These are phyloP conservation scores for Theropithecus gelada DNA, from an alignment of 2,113 vertebrate species.

Conservation along the genomic window DNA sequence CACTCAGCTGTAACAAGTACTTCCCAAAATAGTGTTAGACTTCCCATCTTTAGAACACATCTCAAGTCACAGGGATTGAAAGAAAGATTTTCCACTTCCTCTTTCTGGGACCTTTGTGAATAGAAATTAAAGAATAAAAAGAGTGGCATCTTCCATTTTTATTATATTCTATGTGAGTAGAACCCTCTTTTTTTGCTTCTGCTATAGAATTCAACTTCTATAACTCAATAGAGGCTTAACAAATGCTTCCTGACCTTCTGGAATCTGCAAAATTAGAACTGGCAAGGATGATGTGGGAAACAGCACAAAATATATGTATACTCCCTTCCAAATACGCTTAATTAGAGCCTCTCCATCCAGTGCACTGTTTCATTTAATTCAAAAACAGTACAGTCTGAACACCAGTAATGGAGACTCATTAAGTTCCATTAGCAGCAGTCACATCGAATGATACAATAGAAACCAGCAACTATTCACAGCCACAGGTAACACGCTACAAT, in stretches of 20 bases:
- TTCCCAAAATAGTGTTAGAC: background rate
- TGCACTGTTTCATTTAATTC: slow-evolving; percentile 67
- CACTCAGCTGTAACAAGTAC: background rate
- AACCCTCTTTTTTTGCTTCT: background rate
- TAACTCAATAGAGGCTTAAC: slow-evolving; percentile 22
- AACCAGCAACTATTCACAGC: slow-evolving; percentile 47
- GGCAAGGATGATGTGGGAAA: background rate
- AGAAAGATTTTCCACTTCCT: background rate
- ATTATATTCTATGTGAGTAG: background rate
- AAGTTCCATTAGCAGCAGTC: slow-evolving; percentile 73
- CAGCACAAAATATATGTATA: slow-evolving; percentile 49
- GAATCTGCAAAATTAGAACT: slow-evolving; percentile 29
- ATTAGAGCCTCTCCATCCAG: slow-evolving; percentile 60
- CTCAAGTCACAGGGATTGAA: background rate
- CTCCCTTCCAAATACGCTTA: slow-evolving; percentile 64
- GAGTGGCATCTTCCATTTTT: background rate
- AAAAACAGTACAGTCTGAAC: slow-evolving; percentile 59
- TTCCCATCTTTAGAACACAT: background rate
- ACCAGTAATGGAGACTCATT: slow-evolving; percentile 73
- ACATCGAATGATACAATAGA: slow-evolving; percentile 56
- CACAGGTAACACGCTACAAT: slow-evolving; percentile 55
- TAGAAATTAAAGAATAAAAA: slow-evolving; percentile 1
- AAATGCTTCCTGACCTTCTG: slow-evolving; percentile 59
- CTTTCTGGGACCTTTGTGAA: background rate
- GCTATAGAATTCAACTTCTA: slow-evolving; percentile 52